phyloP scores from a whole-genome alignment of 2,797 vertebrate species.

The Manis crassicaudata region DNA sequence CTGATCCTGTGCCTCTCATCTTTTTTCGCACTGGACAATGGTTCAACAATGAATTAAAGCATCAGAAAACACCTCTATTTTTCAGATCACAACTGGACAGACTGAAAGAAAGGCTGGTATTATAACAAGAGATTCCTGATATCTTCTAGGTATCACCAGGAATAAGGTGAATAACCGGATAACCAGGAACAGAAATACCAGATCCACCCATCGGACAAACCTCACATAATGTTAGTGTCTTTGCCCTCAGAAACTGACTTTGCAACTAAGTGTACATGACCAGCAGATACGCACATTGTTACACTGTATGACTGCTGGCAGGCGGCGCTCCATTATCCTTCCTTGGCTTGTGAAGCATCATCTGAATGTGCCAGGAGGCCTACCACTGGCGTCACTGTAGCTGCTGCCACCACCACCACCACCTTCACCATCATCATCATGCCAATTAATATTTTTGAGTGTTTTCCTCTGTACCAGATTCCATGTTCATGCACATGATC shows the following conservation, averaged over 20 bases:
- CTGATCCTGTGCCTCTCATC: neutral
- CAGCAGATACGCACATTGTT: neutral
- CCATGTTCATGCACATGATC: neutral
- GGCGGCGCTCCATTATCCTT: neutral
- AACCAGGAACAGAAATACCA: too few species aligned
- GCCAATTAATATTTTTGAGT: neutral
- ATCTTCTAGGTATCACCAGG: neutral
- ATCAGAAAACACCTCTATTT: neutral
- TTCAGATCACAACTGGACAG: neutral
- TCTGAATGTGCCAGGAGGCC: neutral
- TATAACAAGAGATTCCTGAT: neutral
- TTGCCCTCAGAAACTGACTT: neutral
- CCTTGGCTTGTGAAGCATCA: neutral
- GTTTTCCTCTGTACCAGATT: neutral
- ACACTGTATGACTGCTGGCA: neutral
- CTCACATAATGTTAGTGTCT: neutral
- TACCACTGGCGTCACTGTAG: too few species aligned
- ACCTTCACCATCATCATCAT: fast-evolving
- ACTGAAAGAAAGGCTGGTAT: neutral
- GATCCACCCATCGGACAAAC: too few species aligned
- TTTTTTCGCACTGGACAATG: neutral
- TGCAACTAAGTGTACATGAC: neutral
- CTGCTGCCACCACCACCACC: too few species aligned
- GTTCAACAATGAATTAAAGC: neutral
- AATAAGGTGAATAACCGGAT: neutral